Evolutionary conservation across 2,888 invertebrate species (phyloP), one percentile per base, ranked within the genome.

Genomic region (Chydorus sphaericus): DNA sequence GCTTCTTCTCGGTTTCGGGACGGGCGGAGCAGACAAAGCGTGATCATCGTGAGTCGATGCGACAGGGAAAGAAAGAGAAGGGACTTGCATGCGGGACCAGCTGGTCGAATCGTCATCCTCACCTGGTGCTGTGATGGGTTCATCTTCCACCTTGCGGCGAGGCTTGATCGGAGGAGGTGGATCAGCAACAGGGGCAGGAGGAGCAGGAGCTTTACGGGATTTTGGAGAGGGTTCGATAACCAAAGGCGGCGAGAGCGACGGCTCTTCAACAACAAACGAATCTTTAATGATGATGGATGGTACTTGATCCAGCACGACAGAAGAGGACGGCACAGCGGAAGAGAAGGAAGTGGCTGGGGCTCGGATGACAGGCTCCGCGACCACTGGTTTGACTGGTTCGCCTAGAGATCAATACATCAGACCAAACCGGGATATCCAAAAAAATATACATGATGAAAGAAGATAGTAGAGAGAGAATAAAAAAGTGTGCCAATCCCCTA

Each of bases 401-500:
- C n/a, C n/a, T n/a, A n/a, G n/a, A n/a, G n/a, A n/a, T n/a, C n/a
- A n/a, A n/a, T 28, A 16, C 26, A 44, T 44, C 23, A 44, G 28
- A 44, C 44, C 44, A 44, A 44, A 28, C 48, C 28, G 58, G 39
- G 44, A 55, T 18, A n/a, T n/a, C n/a, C n/a, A n/a, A n/a, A n/a
- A n/a, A n/a, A n/a, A n/a, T n/a, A n/a, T n/a, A n/a, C n/a, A n/a
- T n/a, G n/a, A n/a, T n/a, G n/a, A n/a, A n/a, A n/a, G n/a, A n/a
- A 23, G 51, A 20, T 30, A 28, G 31, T 16, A 56, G 58, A 59
- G 61, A 49, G 61, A 60, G 39, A 5, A 58, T 57, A 54, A 26
- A 62, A 62, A 49, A 79, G 78, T 71, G 80, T 81, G 48, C 77
- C 76, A 57, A 79, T 78, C 60, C 79, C 76, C 61, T 76, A 66